phyloP scores from a whole-genome alignment of 2,113 vertebrate species.

The Lucifuga dentata region DNA sequence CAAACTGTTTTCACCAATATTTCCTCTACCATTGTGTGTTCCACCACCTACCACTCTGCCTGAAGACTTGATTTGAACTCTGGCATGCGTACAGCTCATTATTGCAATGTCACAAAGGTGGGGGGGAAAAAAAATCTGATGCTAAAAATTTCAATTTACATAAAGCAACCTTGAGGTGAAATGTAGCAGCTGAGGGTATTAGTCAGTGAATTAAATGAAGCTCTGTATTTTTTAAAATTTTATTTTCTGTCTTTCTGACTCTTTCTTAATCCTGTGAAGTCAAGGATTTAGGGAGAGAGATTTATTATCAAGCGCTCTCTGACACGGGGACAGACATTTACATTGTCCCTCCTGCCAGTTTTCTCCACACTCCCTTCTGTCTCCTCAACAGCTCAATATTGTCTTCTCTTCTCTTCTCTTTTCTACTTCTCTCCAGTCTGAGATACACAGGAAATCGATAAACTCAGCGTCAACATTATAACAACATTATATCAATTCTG shows the following conservation, averaged over 20 bases:
- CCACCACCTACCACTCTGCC: constrained; percentile 48
- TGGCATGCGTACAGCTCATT: constrained; percentile 58
- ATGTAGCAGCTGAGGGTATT: constrained; percentile 41
- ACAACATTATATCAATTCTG: constrained; percentile 63
- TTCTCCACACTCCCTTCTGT: background rate
- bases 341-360: background rate
- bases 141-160: constrained; percentile 67
- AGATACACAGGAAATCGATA: constrained; percentile 49
- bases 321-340: constrained; percentile 32
- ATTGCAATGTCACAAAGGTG: constrained; percentile 51
- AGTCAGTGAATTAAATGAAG: constrained; percentile 45
- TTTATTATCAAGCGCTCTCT: constrained; percentile 47
- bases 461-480: constrained; percentile 59
- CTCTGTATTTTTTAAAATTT: constrained; percentile 45
- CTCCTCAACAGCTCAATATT: background rate
- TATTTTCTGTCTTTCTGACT: constrained; percentile 28
- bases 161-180: constrained; percentile 55
- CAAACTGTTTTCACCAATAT: constrained; percentile 20
- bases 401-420: constrained; percentile 9
- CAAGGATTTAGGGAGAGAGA: constrained; percentile 28
- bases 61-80: constrained; percentile 56
- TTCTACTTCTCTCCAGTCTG: constrained; percentile 18
- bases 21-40: constrained; percentile 16
- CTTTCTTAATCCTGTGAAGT: constrained; percentile 48
- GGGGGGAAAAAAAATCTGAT: constrained; percentile 46